phyloP scores from a whole-genome alignment of 1,140 invertebrate genomes.

The Pseudomyrmex gracilis region DNA sequence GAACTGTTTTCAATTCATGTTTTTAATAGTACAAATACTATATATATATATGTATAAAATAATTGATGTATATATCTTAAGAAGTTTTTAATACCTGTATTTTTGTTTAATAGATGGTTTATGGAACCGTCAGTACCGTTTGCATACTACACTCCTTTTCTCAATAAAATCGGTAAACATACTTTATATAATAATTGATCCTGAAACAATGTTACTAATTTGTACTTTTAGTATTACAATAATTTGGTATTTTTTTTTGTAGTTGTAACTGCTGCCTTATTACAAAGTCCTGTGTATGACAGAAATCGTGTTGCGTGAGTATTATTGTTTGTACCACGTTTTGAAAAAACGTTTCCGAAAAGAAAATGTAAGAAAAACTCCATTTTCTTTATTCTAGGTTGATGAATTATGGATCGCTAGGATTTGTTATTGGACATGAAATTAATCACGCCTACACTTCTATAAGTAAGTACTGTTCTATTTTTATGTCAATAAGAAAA shows the following conservation, averaged over 20 bases:
- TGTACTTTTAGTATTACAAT: too few relatives aligned
- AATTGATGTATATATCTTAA: too few relatives aligned
- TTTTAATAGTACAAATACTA: too few relatives aligned
- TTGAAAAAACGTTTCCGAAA: background rate
- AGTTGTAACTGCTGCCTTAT: conserved; percentile 26
- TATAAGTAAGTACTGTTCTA: conserved; percentile 4
- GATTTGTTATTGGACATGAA: background rate
- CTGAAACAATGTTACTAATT: too few relatives aligned
- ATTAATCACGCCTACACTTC: conserved; percentile 4
- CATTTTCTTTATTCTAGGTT: background rate
- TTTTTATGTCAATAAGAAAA: background rate
- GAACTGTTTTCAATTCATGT: too few relatives aligned
- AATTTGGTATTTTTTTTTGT: background rate
- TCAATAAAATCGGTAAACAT: too few relatives aligned
- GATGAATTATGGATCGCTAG: conserved; percentile 6
- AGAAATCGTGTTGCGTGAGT: conserved; percentile 15
- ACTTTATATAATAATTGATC: too few relatives aligned
- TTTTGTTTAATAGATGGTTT: too few relatives aligned
- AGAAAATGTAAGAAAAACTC: background rate
- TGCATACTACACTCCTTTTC: too few relatives aligned
- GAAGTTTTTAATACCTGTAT: too few relatives aligned
- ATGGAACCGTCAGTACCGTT: too few relatives aligned
- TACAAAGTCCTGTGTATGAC: conserved; percentile 6
- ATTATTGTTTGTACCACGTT: background rate
- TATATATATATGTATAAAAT: background rate